Base-by-base conservation (phyloP, 1,140 invertebrate species). In the Plectrocnemia conspersa region DNA sequence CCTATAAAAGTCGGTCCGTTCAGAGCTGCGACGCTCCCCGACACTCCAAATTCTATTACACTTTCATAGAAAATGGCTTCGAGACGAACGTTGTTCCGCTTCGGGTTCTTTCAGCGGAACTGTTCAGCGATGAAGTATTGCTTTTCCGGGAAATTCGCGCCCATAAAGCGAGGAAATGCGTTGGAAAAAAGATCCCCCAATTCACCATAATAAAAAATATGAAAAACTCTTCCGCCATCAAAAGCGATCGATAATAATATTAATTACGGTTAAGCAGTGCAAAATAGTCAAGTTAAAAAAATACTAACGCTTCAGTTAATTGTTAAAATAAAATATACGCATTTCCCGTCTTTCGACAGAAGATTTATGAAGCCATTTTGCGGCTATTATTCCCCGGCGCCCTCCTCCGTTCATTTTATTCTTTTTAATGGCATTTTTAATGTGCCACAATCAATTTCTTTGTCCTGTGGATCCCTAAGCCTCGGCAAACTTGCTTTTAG, bases 361-460 rank as follows among this genome's bases (percentile, higher is more conserved):
- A n/a, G 18, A 2, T 42, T 40, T 6, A 19, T 3, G 23, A 45
- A 27, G 18, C 29, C 15, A 45, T 27, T 45, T 42, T 45, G 22
- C 9, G 11, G 21, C 15, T 2, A 27, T 23, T 13, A 15, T 15
- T 25, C 23, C 7, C 2, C 7, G 23, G 36, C 10, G 29, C 42
- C 42, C 42, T 48, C 54, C 53, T 42, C 10, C 21, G 25, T 50
- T 56, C 46, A 49, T 40, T 56, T 50, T 45, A 41, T 50, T 50
- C 40, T 52, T 56, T 56, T 56, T 56, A 56, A 56, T 50, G 54
- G 54, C 42, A 45, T 50, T 56, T 56, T 56, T 56, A 56, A 56
- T 56, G 54, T 50, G 42, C 54, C 7, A 52, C 54, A 56, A 56
- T 56, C 49, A 56, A 56, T 56, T 56, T 56, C 41, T 42, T 49